Conservation (phyloP, 2,797 vertebrate genomes). For the Yasuhikotakia modesta region DNA sequence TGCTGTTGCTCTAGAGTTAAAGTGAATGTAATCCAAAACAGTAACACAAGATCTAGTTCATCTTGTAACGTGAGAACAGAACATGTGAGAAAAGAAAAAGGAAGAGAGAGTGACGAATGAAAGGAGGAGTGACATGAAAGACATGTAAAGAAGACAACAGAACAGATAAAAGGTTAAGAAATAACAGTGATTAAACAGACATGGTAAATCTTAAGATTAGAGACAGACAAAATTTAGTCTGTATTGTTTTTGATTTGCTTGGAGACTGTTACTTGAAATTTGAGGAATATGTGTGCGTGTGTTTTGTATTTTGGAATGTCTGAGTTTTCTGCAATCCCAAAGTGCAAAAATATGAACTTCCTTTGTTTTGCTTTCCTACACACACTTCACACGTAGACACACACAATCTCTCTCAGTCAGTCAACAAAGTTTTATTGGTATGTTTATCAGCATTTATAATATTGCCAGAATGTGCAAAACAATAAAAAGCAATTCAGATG, state of each 20-base stretch:
- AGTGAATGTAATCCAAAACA: neutral
- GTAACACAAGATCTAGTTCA: neutral
- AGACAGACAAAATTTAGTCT: neutral
- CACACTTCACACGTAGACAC: neutral
- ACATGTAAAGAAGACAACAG: constrained; percentile 4
- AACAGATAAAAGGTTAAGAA: constrained; percentile 4
- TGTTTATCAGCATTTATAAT: neutral
- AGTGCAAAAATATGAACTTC: constrained; percentile 8
- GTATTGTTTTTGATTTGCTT: neutral
- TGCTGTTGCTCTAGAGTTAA: neutral
- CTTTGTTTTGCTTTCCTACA: neutral
- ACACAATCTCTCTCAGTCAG: neutral
- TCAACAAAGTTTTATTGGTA: neutral
- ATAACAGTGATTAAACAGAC: constrained; percentile 21
- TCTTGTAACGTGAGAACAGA: constrained; percentile 29
- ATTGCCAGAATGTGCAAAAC: neutral
- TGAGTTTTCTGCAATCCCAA: neutral
- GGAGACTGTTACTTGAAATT: neutral
- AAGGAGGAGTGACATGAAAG: neutral
- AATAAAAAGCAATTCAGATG: neutral
- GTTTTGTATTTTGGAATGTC: constrained; percentile 3
- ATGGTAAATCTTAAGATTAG: neutral
- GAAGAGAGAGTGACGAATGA: neutral
- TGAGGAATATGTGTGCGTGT: neutral
- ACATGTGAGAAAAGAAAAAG: neutral